A percentile compares a stretch with the other conserved stretches of the same genome.
phyloP scores from a whole-genome alignment of 1,140 invertebrate genomes.

The Zelostemma sp. region DNA sequence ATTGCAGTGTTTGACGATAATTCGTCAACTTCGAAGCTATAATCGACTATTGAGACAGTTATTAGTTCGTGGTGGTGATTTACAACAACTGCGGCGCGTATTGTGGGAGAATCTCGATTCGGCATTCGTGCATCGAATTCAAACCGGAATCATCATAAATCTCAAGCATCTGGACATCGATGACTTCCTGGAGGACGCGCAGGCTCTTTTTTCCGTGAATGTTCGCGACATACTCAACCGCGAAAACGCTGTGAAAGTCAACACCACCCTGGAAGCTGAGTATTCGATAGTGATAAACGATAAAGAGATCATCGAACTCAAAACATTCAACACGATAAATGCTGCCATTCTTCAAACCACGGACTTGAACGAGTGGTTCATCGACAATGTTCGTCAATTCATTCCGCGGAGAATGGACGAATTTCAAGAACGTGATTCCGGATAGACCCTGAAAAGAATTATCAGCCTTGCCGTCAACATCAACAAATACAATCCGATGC shows the following conservation, averaged over 20 bases:
- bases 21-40: no score
- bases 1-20: no score
- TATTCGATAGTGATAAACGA: background rate
- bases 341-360: background rate
- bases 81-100: no score
- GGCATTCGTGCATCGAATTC: no score
- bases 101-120: no score
- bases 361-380: conserved; percentile 11
- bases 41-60: no score
- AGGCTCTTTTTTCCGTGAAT: no score
- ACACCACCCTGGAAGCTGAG: background rate
- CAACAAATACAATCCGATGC: conserved; percentile 50
- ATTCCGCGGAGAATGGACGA: conserved; percentile 36
- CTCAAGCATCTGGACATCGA: no score
- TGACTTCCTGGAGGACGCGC: no score
- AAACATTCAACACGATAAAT: conserved; percentile 4
- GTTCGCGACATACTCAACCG: no score
- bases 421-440: conserved; percentile 46
- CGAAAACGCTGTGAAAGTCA: background rate
- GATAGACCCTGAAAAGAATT: conserved; percentile 53
- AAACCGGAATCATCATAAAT: no score
- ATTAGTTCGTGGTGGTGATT: no score
- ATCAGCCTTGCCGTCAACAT: conserved; percentile 49
- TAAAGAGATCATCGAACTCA: conserved; percentile 4
- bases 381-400: conserved; percentile 12